Base-by-base conservation (phyloP, 2,888 invertebrate genomes). In the Colletes collaris region DNA sequence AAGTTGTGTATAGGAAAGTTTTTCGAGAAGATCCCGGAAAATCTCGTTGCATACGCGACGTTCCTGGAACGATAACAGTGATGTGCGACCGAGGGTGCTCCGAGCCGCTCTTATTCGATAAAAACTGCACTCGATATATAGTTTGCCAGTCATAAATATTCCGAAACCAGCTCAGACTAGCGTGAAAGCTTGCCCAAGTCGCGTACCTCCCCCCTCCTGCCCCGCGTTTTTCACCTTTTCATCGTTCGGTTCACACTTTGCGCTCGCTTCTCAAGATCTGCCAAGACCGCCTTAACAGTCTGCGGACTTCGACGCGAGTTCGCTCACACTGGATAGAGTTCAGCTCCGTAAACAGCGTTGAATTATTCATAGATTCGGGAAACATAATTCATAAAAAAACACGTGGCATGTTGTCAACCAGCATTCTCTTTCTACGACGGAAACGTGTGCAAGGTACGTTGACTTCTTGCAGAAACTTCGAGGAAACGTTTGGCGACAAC, bases 61-160 rank as follows among this genome's bases (percentile, higher is more conserved):
- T 49, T 37, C 0, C 10, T 46, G 5, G 10, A 46, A 56, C 49
- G 62, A 60, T 55, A 37, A 46, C n/a, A 60, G 55, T 68, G 52
- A 53, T 52, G n/a, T 35, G 50, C 10, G 59, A n/a, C 59, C 16
- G 49, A 53, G 19, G 55, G 53, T 40, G 58, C 44, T 63, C 53
- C 64, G 55, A 60, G 62, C 46, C 1, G 49, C 53, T 58, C 67
- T 56, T 16, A 19, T 37, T 64, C 56, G 55, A 68, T 65, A 49
- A 65, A 59, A 35, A 55, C 16, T 59, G 44, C 44, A 6, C 16
- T 16, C 63, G 65, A 19, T 27, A 63, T 27, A 63, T 70, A 79
- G 79, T 86, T 85, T 76, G 70, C 65, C 58, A 58, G 81, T 85
- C 86, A 88, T 90, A 88, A 90, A 89, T 90, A 90, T 90, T 88